phyloP scores from a whole-genome alignment of 1,140 invertebrate species.

The Panulirus ornatus region DNA sequence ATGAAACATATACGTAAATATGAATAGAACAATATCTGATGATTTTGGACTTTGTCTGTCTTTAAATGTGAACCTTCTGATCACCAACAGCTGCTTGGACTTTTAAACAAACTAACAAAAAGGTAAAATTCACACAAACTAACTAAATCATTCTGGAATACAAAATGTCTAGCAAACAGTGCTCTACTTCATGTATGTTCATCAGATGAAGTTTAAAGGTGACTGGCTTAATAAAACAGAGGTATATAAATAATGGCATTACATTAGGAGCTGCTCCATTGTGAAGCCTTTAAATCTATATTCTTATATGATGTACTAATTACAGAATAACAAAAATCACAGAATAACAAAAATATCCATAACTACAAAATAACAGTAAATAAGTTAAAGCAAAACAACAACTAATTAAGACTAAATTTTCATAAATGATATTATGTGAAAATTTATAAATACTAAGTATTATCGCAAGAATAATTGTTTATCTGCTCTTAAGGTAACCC shows the following conservation, averaged over 20 bases:
- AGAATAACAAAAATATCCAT: background rate
- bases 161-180: background rate
- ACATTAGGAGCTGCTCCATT: slow-evolving; percentile 14
- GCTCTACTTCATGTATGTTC: background rate
- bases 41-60: too few relatives aligned
- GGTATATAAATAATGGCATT: background rate
- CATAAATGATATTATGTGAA: background rate
- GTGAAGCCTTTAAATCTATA: background rate
- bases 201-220: background rate
- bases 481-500: background rate
- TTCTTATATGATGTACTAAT: background rate
- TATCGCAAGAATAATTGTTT: background rate
- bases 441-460: background rate
- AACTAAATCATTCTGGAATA: background rate
- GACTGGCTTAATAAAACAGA: background rate
- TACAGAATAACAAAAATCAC: background rate
- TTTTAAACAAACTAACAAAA: background rate
- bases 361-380: background rate
- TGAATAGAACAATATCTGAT: background rate
- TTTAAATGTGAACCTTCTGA: background rate
- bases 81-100: background rate
- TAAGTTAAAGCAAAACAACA: background rate
- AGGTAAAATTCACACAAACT: background rate
- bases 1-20: background rate
- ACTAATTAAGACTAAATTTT: background rate